Percentiles rank a stretch among this genome's conserved stretches.
These are phyloP conservation scores for Coregonus suidteri DNA, from an alignment of 2,797 vertebrate genomes.

Conservation along the genomic window DNA sequence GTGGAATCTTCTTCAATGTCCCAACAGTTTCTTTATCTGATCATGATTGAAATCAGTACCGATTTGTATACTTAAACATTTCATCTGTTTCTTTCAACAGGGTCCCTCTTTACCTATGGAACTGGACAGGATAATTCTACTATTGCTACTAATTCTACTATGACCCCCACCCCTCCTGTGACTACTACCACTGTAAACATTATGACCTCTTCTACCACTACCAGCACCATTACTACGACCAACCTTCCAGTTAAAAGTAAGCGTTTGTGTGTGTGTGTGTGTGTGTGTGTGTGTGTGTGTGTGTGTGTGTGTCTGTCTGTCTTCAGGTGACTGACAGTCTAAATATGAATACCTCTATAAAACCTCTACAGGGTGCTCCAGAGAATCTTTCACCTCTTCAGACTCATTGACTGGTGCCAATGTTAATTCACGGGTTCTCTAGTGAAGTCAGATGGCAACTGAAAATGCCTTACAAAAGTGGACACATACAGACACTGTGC, in stretches of 20 bases:
- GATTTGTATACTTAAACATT: slow-evolving; percentile 1
- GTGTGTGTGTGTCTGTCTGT: background rate
- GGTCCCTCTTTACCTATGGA: slow-evolving; percentile 65
- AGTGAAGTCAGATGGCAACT: background rate
- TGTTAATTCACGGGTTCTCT: slow-evolving; percentile 29
- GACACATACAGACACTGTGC: slow-evolving; percentile 47
- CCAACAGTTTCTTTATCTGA: background rate
- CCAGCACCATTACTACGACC: slow-evolving; percentile 37
- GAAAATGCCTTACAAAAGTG: slow-evolving; percentile 32
- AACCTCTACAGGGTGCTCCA: background rate
- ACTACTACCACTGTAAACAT: slow-evolving; percentile 19
- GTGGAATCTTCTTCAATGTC: background rate
- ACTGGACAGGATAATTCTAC: slow-evolving; percentile 57
- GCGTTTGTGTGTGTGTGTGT: slow-evolving; percentile 21
- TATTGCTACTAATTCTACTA: slow-evolving; percentile 24
- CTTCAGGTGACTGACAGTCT: background rate
- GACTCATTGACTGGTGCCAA: slow-evolving; percentile 1
- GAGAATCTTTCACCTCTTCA: background rate
- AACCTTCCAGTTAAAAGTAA: slow-evolving; percentile 65
- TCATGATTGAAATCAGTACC: background rate
- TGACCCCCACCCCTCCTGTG: slow-evolving; percentile 24
- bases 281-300: background rate
- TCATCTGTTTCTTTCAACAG: slow-evolving; percentile 45
- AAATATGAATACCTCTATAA: background rate
- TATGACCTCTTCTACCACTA: slow-evolving; percentile 29